These are phyloP conservation scores for Lagodon rhomboides DNA, from an alignment of 2,797 vertebrate genomes.

Conservation along the genomic window DNA sequence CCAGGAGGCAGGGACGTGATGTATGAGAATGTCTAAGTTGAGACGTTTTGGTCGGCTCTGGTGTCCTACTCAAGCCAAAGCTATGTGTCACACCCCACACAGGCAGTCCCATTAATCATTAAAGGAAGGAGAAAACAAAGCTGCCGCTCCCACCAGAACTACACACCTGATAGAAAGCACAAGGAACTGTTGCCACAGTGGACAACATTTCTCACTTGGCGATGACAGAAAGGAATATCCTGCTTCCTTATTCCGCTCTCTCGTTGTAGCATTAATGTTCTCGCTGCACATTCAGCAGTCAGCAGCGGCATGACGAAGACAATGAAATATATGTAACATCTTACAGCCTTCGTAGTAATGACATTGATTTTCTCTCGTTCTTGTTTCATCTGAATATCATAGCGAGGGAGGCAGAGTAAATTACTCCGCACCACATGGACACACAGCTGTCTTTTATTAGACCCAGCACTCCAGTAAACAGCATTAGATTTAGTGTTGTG, in stretches of 20 bases:
- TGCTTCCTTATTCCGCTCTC: background rate
- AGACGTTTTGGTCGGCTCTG: constrained; percentile 32
- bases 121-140: constrained; percentile 40
- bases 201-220: background rate
- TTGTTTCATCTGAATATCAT: constrained; percentile 38
- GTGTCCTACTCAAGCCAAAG: constrained; percentile 56
- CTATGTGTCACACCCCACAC: constrained; percentile 69
- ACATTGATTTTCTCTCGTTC: constrained; percentile 28
- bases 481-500: constrained; percentile 31
- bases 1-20: constrained; percentile 51
- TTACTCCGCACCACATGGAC: constrained; percentile 17
- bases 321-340: constrained; percentile 13
- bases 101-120: constrained; percentile 66
- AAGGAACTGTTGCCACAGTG: constrained; percentile 5
- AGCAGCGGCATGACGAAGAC: background rate
- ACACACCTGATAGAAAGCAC: constrained; percentile 45
- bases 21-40: constrained; percentile 41
- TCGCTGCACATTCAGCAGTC: constrained; percentile 3
- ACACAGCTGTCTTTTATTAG: constrained; percentile 38
- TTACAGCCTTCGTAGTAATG: constrained; percentile 13
- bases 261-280: background rate
- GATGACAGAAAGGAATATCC: background rate
- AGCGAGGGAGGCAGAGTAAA: constrained; percentile 10
- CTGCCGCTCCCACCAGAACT: constrained; percentile 34
- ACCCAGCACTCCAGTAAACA: constrained; percentile 36